Conservation (phyloP, 2,113 vertebrate genomes). For the Sebastes fasciatus region DNA sequence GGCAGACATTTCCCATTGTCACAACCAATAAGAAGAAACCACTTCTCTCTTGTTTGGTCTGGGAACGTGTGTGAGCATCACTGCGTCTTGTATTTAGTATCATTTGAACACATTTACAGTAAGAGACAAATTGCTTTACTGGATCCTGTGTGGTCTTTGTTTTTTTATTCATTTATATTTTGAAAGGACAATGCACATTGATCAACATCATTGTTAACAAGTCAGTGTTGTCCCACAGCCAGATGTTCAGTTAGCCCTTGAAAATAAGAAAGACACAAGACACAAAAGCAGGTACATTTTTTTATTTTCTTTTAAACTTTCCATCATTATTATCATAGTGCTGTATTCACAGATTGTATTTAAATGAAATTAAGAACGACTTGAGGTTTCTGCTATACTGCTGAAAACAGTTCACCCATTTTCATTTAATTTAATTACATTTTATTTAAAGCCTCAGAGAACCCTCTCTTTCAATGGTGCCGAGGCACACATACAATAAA, state of each 20-base stretch:
- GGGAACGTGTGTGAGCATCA: not conserved
- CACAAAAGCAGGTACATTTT: not conserved
- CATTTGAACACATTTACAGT: not conserved
- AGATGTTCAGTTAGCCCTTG: not conserved
- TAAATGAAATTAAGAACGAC: not conserved
- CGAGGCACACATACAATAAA: too few species aligned
- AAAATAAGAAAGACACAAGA: slow-evolving; percentile 1
- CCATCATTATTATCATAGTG: not conserved
- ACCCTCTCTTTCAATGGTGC: too few species aligned
- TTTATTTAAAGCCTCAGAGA: too few species aligned
- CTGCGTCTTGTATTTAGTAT: not conserved
- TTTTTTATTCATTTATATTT: not conserved
- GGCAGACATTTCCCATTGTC: not conserved
- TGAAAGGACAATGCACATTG: not conserved
- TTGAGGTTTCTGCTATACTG: not conserved
- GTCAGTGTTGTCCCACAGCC: not conserved
- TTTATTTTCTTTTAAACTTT: not conserved
- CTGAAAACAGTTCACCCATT: not conserved
- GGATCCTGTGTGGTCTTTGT: not conserved
- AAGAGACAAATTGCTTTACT: not conserved
- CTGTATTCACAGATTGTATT: not conserved
- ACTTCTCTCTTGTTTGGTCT: slow-evolving; percentile 36
- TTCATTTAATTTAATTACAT: too few species aligned
- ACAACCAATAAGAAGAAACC: slow-evolving; percentile 13
- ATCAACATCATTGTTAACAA: not conserved